A percentile compares a stretch with the other conserved stretches of the same genome.
Evolutionary conservation across 2,888 invertebrate genomes (phyloP).

Genomic region (Drosophila buzzatii): DNA sequence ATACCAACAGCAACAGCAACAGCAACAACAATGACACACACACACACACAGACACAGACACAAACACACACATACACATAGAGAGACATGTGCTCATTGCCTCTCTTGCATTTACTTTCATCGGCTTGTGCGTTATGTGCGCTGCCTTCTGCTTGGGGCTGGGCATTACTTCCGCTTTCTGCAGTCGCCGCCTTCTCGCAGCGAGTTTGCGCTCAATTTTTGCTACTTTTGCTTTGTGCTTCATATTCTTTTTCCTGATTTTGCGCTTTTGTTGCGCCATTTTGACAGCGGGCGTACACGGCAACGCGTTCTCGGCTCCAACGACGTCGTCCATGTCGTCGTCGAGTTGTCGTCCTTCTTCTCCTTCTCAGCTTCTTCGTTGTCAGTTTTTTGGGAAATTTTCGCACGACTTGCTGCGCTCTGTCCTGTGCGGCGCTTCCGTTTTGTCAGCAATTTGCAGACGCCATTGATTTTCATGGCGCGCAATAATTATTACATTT

Average conservation of each 20-base stretch:
- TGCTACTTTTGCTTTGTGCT: slow-evolving; percentile 75
- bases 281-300: slow-evolving; percentile 46
- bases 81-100: slow-evolving; percentile 24
- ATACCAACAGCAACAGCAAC: slow-evolving; percentile 2
- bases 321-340: slow-evolving; percentile 4
- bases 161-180: slow-evolving; percentile 53
- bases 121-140: slow-evolving; percentile 61
- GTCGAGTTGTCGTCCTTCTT: neutral
- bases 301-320: slow-evolving; percentile 3
- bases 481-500: slow-evolving; percentile 63
- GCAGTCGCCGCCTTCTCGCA: slow-evolving; percentile 28
- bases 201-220: slow-evolving; percentile 80
- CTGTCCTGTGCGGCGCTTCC: slow-evolving; percentile 48
- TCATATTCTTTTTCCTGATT: slow-evolving; percentile 70
- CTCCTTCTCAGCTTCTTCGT: slow-evolving; percentile 40
- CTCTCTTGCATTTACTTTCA: slow-evolving; percentile 64
- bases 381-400: slow-evolving; percentile 53
- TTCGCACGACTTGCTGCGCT: slow-evolving; percentile 57
- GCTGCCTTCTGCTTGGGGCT: slow-evolving; percentile 48
- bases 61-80: slow-evolving; percentile 17
- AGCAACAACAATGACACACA: slow-evolving; percentile 30
- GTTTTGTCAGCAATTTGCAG: slow-evolving; percentile 63
- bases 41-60: slow-evolving; percentile 16
- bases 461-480: slow-evolving; percentile 69
- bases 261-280: slow-evolving; percentile 75